Conservation (phyloP, 1,140 invertebrate species). For the Drosophila littoralis region DNA sequence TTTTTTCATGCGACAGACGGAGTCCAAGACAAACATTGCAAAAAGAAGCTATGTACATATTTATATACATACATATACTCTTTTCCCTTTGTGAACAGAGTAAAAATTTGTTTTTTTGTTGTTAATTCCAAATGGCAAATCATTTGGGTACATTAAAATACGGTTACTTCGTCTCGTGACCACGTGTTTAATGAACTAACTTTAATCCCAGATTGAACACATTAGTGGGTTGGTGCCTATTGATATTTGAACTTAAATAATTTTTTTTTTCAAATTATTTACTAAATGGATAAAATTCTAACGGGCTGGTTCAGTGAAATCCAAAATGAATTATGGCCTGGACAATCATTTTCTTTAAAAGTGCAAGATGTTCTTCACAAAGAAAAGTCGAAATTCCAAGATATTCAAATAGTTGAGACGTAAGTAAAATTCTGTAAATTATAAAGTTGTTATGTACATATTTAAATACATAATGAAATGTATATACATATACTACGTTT, state of each 20-base stretch:
- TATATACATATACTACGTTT: too few species aligned
- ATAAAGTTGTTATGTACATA: too few species aligned
- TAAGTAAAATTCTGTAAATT: slow-evolving; percentile 84
- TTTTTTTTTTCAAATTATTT: background rate
- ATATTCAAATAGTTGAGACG: slow-evolving; percentile 96
- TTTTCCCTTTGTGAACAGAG: too few species aligned
- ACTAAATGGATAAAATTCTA: slow-evolving; percentile 86
- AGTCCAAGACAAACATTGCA: too few species aligned
- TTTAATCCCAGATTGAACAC: slow-evolving; percentile 30
- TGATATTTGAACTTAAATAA: background rate
- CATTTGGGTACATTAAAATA: slow-evolving; percentile 26
- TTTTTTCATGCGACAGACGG: too few species aligned
- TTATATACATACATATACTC: too few species aligned
- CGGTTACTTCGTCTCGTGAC: slow-evolving; percentile 28
- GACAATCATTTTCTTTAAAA: slow-evolving; percentile 94
- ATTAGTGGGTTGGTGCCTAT: too few species aligned
- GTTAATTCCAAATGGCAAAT: slow-evolving; percentile 30
- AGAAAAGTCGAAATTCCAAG: slow-evolving; percentile 94
- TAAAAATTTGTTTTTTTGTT: background rate
- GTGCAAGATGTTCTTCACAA: slow-evolving; percentile 93
- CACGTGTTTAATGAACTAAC: slow-evolving; percentile 41
- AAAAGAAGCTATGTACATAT: too few species aligned
- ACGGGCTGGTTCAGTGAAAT: slow-evolving; percentile 96
- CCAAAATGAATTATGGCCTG: slow-evolving; percentile 94
- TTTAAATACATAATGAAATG: too few species aligned